These are phyloP conservation scores for Dendrocincla fuliginosa DNA, from an alignment of 2,797 vertebrate genomes.

Conservation along the genomic window DNA sequence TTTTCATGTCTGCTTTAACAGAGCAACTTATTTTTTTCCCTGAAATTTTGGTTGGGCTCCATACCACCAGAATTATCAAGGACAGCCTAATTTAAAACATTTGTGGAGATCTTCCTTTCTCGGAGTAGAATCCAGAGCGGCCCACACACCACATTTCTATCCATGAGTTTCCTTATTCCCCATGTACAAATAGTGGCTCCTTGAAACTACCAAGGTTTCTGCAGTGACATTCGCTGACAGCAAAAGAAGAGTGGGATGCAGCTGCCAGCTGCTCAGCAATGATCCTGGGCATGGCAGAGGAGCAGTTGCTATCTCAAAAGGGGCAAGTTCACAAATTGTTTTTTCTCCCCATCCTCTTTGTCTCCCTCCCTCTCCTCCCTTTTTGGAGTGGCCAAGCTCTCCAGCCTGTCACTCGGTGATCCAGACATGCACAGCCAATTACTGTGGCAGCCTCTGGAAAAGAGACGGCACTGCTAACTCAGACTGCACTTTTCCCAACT, in stretches of 20 bases:
- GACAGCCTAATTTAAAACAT: slow-evolving; percentile 47
- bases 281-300: neutral
- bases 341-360: neutral
- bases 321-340: slow-evolving; percentile 24
- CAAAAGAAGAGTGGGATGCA: neutral
- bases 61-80: slow-evolving; percentile 40
- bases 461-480: neutral
- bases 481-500: neutral
- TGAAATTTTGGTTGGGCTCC: slow-evolving; percentile 35
- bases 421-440: neutral
- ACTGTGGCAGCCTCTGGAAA: slow-evolving; percentile 8
- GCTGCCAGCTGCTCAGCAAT: neutral
- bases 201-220: neutral
- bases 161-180: neutral
- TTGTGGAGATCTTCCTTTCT: neutral
- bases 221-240: neutral
- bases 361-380: neutral
- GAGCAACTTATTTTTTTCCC: slow-evolving; percentile 20
- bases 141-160: neutral
- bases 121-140: neutral
- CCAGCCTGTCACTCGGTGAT: neutral
- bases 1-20: slow-evolving; percentile 44
- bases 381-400: neutral
- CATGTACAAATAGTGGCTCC: neutral
- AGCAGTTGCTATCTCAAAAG: slow-evolving; percentile 15